A percentile compares a stretch with the other conserved stretches of the same genome.
Evolutionary conservation across 2,888 invertebrate genomes (phyloP).

Genomic region (Oscheius sp.): DNA sequence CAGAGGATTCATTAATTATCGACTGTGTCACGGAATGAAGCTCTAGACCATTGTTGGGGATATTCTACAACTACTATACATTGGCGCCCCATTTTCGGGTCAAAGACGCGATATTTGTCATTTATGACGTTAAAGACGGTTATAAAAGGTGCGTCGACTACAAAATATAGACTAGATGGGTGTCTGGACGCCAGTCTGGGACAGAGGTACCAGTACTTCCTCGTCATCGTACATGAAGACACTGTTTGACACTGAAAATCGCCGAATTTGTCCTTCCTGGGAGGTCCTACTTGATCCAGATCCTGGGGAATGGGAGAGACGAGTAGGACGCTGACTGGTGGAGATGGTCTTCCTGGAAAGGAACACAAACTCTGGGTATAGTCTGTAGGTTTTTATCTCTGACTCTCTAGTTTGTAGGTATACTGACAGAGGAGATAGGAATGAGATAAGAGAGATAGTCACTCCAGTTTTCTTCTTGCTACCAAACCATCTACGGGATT

Average conservation of each 20-base stretch:
- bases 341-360: constrained; percentile 56
- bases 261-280: not conserved
- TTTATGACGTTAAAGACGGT: too few species aligned
- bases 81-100: too few species aligned
- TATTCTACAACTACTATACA: constrained; percentile 10
- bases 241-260: constrained; percentile 32
- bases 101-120: too few species aligned
- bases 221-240: constrained; percentile 55
- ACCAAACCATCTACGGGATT: not conserved
- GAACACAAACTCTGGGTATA: not conserved
- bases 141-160: not conserved
- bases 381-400: not conserved
- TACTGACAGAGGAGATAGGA: not conserved
- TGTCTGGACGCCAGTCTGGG: constrained; percentile 66
- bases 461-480: not conserved
- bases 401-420: not conserved
- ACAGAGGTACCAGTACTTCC: constrained; percentile 54
- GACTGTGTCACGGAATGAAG: not conserved
- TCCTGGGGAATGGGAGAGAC: constrained; percentile 37
- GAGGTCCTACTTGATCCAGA: constrained; percentile 28
- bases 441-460: not conserved
- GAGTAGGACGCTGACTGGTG: constrained; percentile 42
- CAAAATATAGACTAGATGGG: constrained; percentile 51
- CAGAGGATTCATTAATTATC: constrained; percentile 11
- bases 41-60: not conserved